Evolutionary conservation across 2,888 invertebrate species (phyloP), one percentile per base, ranked within the genome.

Genomic region (Cerastoderma edule): DNA sequence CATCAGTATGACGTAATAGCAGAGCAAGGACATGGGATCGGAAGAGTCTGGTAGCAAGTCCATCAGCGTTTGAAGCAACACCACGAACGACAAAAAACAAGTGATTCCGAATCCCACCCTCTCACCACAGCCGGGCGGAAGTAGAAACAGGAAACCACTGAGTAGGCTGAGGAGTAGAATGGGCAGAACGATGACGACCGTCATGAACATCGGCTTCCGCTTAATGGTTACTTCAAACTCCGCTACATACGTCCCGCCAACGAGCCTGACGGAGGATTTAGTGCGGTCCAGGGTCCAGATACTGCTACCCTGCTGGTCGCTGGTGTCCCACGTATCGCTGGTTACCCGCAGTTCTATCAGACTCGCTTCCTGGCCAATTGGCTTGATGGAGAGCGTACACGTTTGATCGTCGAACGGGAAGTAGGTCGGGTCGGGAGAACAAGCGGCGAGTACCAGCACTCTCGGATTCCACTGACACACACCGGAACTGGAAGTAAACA

Each of bases 1-100:
- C 81, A 82, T 82, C 0, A 75, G 56, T 5, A 82, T 82, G 66
- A 82, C 66, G 57, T 82, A 82, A 44, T 72, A 78, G 28, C 78
- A 78, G 22, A 82, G 57, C 19, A 82, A 57, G 0, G 81, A 82
- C 81, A 82, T 78, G 3, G 81, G 81, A 10, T 71, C 48, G 16
- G 81, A 82, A 27, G 81, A 64, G 27, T 82, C 63, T 16, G 81
- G 81, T 5, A 82, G 53, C 46, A 73, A 75, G 3, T 71, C 60
- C 78, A 82, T 82, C 24, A 75, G 65, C 19, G 78, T 76, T 68
- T 82, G 81, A 28, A 82, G 54, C 10, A 82, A 64, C 16, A 82
- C 70, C 1, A 78, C 72, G 53, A 82, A 82, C 24, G 81, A 70
- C 53, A 82, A 57, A 54, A 82, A 82, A 39, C 81, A 82, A 5